Evolutionary conservation across 1,140 invertebrate genomes (phyloP), one percentile per base, ranked within the genome.

Genomic region (Diorhabda elongata): DNA sequence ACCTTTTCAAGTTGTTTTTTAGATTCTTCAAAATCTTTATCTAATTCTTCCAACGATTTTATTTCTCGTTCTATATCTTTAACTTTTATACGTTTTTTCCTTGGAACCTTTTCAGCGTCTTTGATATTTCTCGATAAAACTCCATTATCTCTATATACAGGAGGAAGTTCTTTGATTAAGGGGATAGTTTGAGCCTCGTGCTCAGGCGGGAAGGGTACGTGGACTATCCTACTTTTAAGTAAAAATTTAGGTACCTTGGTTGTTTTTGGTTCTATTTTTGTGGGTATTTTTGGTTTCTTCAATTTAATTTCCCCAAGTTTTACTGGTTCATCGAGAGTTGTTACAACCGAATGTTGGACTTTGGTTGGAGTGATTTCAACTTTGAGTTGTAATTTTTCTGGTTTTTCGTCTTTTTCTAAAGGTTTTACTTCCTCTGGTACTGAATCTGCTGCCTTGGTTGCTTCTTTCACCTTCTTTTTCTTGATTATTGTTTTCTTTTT

Each of bases 111-210:
- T 70, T 85, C 79, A 4, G 90, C 89, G 80, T 92, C 90, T 81
- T 88, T 85, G 3, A 88, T 81, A 80, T 90, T 92, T 79, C 90
- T 82, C 0, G 89, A 91, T 11, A 92, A 74, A 69, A 88, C 85
- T 44, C 90, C 90, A 75, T 85, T 84, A 79, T 91, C 83, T 59
- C 81, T 77, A 42, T 73, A 66, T 44, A 86, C 80, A 79, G 85
- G 82, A 71, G 85, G 83, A 2, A 89, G 71, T 58, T 78, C 69
- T 6, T 78, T 84, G 6, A 89, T 79, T n/a, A 78, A 63, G 5
- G 86, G 86, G 67, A 82, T 82, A 69, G 83, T 75, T 68, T 87
- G 77, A 56, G 79, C 66, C 68, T 80, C 78, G n/a, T 68, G 65
- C 42, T 67, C 9, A 52, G 88, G 84, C 9, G 88, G 89, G 82